Evolutionary conservation across 2,888 invertebrate genomes (phyloP).

Genomic region (Leptogaster cylindrica): DNA sequence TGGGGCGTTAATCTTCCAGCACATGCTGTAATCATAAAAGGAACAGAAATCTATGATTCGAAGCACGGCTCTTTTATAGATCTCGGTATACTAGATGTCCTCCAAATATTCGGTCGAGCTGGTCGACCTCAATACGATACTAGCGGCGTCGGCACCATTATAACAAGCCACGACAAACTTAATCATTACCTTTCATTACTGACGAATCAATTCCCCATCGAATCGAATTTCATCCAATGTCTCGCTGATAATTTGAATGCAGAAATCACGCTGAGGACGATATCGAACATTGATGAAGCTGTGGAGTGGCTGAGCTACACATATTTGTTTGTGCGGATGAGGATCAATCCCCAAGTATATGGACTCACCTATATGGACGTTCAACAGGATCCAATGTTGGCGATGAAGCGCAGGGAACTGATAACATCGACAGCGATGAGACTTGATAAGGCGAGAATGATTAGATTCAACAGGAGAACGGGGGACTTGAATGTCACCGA

Average conservation of each 20-base stretch:
- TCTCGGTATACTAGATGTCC: constrained; percentile 93
- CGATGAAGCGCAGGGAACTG: constrained; percentile 76
- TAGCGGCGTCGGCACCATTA: constrained; percentile 93
- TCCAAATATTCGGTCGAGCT: constrained; percentile 98
- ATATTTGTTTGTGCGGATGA: constrained; percentile 93
- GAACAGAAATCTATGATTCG: constrained; percentile 95
- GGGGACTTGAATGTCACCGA: constrained; percentile 82
- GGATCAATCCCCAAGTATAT: constrained; percentile 83
- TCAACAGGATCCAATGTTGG: constrained; percentile 80
- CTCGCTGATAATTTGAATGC: constrained; percentile 97
- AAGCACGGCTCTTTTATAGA: constrained; percentile 93
- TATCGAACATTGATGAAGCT: constrained; percentile 93
- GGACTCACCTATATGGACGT: constrained; percentile 69
- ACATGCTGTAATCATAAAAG: constrained; percentile 83
- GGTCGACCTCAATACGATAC: constrained; percentile 97
- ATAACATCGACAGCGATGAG: constrained; percentile 81
- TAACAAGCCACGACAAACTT: constrained; percentile 90
- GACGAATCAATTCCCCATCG: constrained; percentile 97
- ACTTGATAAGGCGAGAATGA: constrained; percentile 92
- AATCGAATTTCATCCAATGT: constrained; percentile 92
- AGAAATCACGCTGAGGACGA: constrained; percentile 95
- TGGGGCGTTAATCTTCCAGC: constrained; percentile 99
- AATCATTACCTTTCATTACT: constrained; percentile 91
- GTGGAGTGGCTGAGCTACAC: constrained; percentile 98
- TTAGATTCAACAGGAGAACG: constrained; percentile 84